Conservation (phyloP, 2,888 invertebrate genomes). For the Belgica antarctica region DNA sequence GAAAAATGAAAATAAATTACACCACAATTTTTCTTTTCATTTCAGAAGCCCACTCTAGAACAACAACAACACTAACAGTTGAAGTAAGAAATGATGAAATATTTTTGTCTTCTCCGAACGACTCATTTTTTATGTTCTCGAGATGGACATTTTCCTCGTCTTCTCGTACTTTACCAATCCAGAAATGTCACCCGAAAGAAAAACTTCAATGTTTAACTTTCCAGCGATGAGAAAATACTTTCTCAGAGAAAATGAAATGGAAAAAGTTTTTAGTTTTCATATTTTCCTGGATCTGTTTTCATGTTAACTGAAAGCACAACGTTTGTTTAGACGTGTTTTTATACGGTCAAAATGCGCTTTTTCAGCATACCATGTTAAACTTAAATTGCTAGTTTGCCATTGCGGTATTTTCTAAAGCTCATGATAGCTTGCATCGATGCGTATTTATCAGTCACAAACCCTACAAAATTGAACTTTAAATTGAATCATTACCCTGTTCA, state of each 20-base stretch:
- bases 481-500: too few species aligned
- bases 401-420: too few species aligned
- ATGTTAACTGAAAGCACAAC: too few species aligned
- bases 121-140: neutral
- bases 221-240: neutral
- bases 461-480: too few species aligned
- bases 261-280: slow-evolving; percentile 2
- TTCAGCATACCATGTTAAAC: too few species aligned
- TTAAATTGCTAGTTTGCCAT: too few species aligned
- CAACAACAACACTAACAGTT: neutral
- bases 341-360: too few species aligned
- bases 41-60: slow-evolving; percentile 20
- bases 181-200: neutral
- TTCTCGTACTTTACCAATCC: neutral
- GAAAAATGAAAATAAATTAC: slow-evolving; percentile 42
- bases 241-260: neutral
- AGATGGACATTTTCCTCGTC: neutral
- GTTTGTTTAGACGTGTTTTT: too few species aligned
- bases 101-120: neutral
- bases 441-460: too few species aligned
- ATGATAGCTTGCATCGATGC: too few species aligned
- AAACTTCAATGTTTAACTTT: slow-evolving; percentile 10
- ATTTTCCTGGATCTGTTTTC: neutral
- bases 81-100: slow-evolving; percentile 2
- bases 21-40: neutral